phyloP scores from a whole-genome alignment of 2,113 vertebrate species.

The Lepus europaeus region DNA sequence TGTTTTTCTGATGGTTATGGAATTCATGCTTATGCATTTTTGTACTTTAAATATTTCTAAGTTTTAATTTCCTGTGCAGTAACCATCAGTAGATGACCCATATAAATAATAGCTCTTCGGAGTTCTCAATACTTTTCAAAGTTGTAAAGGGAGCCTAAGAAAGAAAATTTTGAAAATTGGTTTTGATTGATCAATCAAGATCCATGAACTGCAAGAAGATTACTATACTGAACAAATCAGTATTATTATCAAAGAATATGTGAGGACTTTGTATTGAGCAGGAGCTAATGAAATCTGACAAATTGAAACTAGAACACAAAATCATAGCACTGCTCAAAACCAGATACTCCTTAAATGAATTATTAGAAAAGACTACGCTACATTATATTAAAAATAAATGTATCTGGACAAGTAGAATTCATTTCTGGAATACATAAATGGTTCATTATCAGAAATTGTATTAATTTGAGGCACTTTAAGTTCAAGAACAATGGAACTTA shows the following conservation, averaged over 20 bases:
- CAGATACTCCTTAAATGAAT: neutral
- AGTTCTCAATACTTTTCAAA: neutral
- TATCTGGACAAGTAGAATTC: constrained; percentile 14
- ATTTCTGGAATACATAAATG: neutral
- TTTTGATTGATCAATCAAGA: neutral
- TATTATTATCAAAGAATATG: neutral
- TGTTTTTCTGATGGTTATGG: neutral
- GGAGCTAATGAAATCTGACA: neutral
- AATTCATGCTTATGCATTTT: neutral
- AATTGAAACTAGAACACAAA: neutral
- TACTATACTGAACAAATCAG: neutral
- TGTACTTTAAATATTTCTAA: neutral
- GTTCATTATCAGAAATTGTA: neutral
- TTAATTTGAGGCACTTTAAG: neutral
- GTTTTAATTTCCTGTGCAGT: constrained; percentile 14
- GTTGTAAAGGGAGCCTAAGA: neutral
- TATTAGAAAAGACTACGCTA: neutral
- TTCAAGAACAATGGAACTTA: no score
- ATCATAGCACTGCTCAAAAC: neutral
- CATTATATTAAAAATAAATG: neutral
- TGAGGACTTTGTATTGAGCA: neutral
- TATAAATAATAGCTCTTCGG: neutral
- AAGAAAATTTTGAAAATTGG: neutral
- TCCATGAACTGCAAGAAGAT: neutral
- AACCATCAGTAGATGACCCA: neutral